These are phyloP conservation scores for Plebejus argus DNA, from an alignment of 2,888 invertebrate species.

Conservation along the genomic window DNA sequence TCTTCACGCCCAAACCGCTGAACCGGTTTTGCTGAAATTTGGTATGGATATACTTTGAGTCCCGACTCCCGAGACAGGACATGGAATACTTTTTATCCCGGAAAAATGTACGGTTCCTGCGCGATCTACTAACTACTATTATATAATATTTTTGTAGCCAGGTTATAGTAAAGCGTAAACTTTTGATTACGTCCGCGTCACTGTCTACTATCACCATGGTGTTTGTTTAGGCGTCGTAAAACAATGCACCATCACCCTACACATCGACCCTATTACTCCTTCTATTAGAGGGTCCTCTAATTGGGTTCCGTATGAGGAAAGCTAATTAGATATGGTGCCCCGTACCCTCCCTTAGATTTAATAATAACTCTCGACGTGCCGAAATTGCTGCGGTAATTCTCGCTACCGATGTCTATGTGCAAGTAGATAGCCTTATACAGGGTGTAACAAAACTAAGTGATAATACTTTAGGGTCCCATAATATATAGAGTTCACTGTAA, in stretches of 20 bases:
- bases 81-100: no score
- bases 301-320: conserved; percentile 18
- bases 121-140: no score
- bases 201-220: background rate
- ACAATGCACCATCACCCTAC: conserved; percentile 1
- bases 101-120: no score
- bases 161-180: background rate
- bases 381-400: background rate
- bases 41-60: no score
- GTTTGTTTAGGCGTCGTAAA: background rate
- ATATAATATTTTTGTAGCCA: no score
- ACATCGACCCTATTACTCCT: background rate
- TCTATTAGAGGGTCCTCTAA: conserved; percentile 16
- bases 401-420: background rate
- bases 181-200: background rate
- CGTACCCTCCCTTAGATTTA: conserved; percentile 5
- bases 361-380: conserved; percentile 11
- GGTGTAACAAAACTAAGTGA: background rate
- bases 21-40: no score
- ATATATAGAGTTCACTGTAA: no score
- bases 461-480: background rate
- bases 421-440: background rate
- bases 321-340: conserved; percentile 27
- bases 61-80: no score
- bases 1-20: no score